These are phyloP conservation scores for Ditylenchus weischeri DNA, from an alignment of 2,888 invertebrate genomes.

Conservation along the genomic window DNA sequence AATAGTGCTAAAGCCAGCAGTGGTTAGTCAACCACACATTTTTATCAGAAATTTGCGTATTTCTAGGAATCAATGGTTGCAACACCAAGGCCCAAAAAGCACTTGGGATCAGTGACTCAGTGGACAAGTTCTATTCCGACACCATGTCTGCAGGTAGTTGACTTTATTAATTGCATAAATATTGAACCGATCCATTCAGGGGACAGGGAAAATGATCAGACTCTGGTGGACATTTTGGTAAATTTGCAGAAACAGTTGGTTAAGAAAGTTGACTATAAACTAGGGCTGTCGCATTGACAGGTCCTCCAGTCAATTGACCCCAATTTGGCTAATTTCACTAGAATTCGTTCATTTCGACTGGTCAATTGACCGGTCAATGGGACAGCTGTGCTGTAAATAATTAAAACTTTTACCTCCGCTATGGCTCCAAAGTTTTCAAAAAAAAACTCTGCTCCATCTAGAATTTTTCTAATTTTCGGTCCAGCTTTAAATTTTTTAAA, in stretches of 20 bases:
- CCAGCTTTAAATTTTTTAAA: no score
- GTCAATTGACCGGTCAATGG: no score
- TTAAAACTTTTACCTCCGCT: neutral
- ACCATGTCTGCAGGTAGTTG: slow-evolving; percentile 49
- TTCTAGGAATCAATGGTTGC: slow-evolving; percentile 54
- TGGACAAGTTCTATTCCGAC: slow-evolving; percentile 48
- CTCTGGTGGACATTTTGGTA: slow-evolving; percentile 54
- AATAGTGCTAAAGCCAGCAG: slow-evolving; percentile 57
- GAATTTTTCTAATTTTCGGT: no score
- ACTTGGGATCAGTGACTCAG: slow-evolving; percentile 45
- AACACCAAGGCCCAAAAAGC: slow-evolving; percentile 48
- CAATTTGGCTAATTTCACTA: no score
- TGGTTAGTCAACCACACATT: slow-evolving; percentile 31
- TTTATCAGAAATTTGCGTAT: neutral
- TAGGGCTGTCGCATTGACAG: no score
- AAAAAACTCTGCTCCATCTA: no score
- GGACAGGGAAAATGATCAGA: slow-evolving; percentile 53
- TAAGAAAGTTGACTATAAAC: no score
- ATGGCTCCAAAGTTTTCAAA: neutral
- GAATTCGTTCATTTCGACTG: no score
- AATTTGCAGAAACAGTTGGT: neutral
- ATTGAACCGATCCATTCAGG: slow-evolving; percentile 15
- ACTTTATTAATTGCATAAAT: no score
- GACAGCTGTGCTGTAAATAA: no score
- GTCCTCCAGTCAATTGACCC: no score